phyloP scores from a whole-genome alignment of 2,888 invertebrate genomes.

The Bedellia somnulentella region DNA sequence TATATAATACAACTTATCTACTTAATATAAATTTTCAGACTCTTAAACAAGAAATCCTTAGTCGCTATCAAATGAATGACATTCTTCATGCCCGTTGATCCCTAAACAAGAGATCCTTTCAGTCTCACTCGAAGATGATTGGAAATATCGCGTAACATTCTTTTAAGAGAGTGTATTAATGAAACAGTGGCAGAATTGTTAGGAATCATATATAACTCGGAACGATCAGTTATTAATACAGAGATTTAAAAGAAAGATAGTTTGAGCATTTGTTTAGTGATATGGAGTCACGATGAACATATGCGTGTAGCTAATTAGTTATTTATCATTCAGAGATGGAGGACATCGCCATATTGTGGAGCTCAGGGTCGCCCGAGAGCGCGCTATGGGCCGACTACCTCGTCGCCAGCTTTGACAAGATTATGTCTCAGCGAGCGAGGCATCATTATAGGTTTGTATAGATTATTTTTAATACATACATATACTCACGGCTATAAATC shows the following conservation, averaged over 20 bases:
- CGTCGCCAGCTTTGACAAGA: constrained; percentile 81
- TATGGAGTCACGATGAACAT: neutral
- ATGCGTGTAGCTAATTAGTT: constrained; percentile 4
- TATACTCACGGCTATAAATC: too few relatives aligned
- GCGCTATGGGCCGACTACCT: constrained; percentile 81
- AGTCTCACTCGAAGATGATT: constrained; percentile 17
- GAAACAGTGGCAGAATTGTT: neutral
- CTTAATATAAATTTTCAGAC: too few relatives aligned
- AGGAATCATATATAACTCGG: too few relatives aligned
- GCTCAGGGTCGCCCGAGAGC: constrained; percentile 77
- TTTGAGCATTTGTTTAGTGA: too few relatives aligned
- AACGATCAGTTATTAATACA: too few relatives aligned
- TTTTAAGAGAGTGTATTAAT: neutral
- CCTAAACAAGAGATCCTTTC: constrained; percentile 31
- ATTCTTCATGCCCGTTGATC: constrained; percentile 47
- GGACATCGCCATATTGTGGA: constrained; percentile 80
- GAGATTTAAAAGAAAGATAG: too few relatives aligned
- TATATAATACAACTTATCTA: too few relatives aligned
- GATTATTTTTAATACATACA: too few relatives aligned
- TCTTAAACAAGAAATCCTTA: too few relatives aligned
- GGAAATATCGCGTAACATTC: constrained; percentile 1
- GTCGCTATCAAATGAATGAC: constrained; percentile 39
- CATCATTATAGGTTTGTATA: constrained; percentile 78
- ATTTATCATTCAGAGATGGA: constrained; percentile 74
- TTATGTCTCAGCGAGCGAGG: constrained; percentile 77